Percentiles rank a stretch among this genome's conserved stretches.
phyloP scores from a whole-genome alignment of 2,888 invertebrate genomes.

The Chaetogeoica ovagalla region DNA sequence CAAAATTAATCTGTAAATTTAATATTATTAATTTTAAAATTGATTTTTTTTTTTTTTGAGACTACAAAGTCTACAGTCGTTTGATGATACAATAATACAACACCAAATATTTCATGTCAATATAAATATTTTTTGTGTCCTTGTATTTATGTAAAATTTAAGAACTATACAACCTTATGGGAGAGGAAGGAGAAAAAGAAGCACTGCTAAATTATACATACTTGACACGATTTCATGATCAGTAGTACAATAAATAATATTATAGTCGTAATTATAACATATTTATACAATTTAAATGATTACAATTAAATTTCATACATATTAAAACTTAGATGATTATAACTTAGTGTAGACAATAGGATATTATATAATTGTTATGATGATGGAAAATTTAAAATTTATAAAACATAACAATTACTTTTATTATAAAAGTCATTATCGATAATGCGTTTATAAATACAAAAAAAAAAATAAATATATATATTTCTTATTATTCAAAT shows the following conservation, averaged over 20 bases:
- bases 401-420: not conserved
- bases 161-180: conserved; percentile 7
- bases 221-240: conserved; percentile 16
- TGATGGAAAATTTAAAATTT: conserved; percentile 4
- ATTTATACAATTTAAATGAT: not conserved
- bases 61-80: not conserved
- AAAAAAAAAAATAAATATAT: not conserved
- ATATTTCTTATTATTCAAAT: not conserved
- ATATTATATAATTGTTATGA: not conserved
- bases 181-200: not conserved
- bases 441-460: conserved; percentile 9
- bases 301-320: not conserved
- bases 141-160: not conserved
- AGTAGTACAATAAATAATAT: conserved; percentile 34
- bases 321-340: not conserved
- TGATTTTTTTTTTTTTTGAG: too few species aligned
- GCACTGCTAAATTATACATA: conserved; percentile 6
- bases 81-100: not conserved
- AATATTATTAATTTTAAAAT: too few species aligned
- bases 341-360: not conserved
- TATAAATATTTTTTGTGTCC: conserved; percentile 18
- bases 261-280: not conserved
- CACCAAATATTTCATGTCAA: not conserved
- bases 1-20: too few species aligned
- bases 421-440: conserved; percentile 3